These are phyloP conservation scores for Terrapene triunguis DNA, from an alignment of 2,113 vertebrate genomes.

Conservation along the genomic window DNA sequence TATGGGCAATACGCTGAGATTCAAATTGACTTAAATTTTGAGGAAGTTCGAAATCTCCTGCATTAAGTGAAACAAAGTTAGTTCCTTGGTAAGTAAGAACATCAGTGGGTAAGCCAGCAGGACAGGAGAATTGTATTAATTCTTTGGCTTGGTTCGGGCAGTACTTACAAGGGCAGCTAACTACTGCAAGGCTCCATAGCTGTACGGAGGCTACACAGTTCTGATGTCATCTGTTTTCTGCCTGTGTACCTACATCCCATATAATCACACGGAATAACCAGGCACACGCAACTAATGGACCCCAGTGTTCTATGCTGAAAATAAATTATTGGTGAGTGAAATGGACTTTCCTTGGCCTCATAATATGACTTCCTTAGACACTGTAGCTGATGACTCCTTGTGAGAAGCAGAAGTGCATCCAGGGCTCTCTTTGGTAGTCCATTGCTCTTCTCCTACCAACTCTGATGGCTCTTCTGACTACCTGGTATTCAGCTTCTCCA, in stretches of 20 bases:
- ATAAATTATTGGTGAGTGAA: neutral
- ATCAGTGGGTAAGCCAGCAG: neutral
- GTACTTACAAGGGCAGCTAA: neutral
- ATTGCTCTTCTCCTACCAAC: neutral
- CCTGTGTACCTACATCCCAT: neutral
- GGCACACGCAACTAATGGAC: neutral
- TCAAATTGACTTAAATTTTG: too few species aligned
- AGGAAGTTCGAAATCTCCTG: neutral
- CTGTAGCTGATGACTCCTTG: accelerated
- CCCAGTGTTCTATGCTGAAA: neutral
- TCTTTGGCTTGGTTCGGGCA: neutral
- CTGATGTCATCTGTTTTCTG: neutral
- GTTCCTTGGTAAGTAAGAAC: neutral
- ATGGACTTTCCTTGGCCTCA: neutral
- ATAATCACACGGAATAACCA: neutral
- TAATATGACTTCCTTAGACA: neutral
- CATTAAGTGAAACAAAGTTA: neutral
- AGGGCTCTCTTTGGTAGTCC: neutral
- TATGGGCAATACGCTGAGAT: too few species aligned
- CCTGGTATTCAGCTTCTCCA: neutral
- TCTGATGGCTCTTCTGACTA: neutral
- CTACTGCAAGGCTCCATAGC: neutral
- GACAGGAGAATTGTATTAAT: neutral
- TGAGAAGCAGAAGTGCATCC: neutral
- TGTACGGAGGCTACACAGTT: neutral